Percentiles rank a stretch among this genome's conserved stretches.
Evolutionary conservation across 2,113 vertebrate genomes (phyloP).

Genomic region (Aegypius monachus): DNA sequence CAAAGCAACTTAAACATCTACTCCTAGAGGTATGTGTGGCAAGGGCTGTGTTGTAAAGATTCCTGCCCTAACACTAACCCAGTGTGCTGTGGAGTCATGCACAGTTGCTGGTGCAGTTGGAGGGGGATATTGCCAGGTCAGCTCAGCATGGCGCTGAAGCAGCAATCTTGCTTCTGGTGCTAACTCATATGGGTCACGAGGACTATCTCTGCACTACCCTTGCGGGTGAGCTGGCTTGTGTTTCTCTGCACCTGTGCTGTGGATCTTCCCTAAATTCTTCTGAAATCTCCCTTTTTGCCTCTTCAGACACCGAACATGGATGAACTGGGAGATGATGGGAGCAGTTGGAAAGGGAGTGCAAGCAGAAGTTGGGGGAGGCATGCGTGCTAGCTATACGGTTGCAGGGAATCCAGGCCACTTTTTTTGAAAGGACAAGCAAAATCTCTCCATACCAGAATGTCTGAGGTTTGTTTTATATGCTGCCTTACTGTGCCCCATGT

Average conservation of each 20-base stretch:
- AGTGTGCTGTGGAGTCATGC: background rate
- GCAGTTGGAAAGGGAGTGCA: background rate
- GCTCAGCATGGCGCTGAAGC: background rate
- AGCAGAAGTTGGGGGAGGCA: background rate
- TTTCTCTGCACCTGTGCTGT: background rate
- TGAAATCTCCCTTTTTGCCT: background rate
- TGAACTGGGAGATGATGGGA: background rate
- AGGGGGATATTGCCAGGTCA: background rate
- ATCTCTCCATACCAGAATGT: background rate
- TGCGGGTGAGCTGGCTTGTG: background rate
- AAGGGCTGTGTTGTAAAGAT: background rate
- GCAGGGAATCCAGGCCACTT: background rate
- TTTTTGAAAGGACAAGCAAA: background rate
- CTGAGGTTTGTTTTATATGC: background rate
- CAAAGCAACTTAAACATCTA: background rate
- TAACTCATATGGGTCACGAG: background rate
- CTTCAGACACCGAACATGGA: background rate
- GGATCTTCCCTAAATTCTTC: background rate
- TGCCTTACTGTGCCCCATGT: background rate
- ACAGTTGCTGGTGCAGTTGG: background rate
- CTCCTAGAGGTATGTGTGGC: background rate
- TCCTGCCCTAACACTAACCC: background rate
- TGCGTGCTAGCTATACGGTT: background rate
- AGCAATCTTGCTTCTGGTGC: background rate
- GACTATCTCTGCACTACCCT: background rate